These are phyloP conservation scores for Chiridota heheva DNA, from an alignment of 35 echinoderm and acorn worm species.

Conservation along the genomic window DNA sequence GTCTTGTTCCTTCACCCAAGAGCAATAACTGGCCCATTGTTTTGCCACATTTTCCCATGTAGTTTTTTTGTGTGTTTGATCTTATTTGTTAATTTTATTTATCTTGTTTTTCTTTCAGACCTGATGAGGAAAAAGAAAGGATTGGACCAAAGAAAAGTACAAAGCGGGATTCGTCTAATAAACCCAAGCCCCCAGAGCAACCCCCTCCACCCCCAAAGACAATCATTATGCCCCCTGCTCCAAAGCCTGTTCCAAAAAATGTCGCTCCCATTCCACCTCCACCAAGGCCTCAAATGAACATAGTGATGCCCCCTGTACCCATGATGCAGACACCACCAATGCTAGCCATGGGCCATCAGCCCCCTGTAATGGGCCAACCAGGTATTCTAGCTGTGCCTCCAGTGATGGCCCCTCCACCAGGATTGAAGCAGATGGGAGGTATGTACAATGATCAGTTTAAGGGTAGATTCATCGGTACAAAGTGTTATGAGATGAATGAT, in stretches of 20 bases:
- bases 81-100: neutral
- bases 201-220: constrained; percentile 14
- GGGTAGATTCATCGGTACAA: too few species aligned
- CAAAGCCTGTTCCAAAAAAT: constrained; percentile 11
- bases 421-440: constrained; percentile 47
- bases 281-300: constrained; percentile 42
- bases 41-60: neutral
- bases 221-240: constrained; percentile 20
- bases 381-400: neutral
- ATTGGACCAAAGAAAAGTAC: constrained; percentile 79
- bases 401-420: constrained; percentile 1
- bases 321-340: constrained; percentile 38
- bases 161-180: constrained; percentile 1
- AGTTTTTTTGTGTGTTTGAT: neutral
- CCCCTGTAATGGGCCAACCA: constrained; percentile 24
- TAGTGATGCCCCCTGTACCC: constrained; percentile 27
- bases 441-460: too few species aligned
- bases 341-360: constrained; percentile 5
- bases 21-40: too few species aligned
- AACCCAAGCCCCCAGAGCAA: constrained; percentile 19
- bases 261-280: constrained; percentile 31
- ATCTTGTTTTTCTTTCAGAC: constrained; percentile 39
- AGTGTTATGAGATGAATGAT: too few species aligned
- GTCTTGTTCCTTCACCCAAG: too few species aligned
- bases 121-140: constrained; percentile 89